These are phyloP conservation scores for Leptarthrus brevirostris DNA, from an alignment of 2,888 invertebrate genomes.

Conservation along the genomic window DNA sequence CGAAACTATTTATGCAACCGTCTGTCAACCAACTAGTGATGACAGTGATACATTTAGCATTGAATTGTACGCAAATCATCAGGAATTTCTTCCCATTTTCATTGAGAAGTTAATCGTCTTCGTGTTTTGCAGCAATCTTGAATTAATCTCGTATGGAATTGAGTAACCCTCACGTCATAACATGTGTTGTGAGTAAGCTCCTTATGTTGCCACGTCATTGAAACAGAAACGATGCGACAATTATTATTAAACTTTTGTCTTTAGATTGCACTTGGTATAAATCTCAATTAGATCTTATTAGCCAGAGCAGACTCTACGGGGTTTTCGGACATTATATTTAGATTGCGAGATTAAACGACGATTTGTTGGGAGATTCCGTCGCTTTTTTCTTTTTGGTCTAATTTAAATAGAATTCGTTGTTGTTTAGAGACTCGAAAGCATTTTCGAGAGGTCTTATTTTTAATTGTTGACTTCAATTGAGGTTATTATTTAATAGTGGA, in stretches of 20 bases:
- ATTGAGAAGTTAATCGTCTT: slow-evolving; percentile 20
- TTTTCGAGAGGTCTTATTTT: neutral
- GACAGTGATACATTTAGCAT: neutral
- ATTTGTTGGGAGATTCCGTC: slow-evolving; percentile 20
- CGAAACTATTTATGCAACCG: slow-evolving; percentile 27
- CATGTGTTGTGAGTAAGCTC: too few relatives aligned
- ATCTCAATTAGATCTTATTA: slow-evolving; percentile 27
- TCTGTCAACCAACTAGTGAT: neutral
- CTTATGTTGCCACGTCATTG: too few relatives aligned
- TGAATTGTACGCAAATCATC: neutral
- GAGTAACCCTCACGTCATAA: too few relatives aligned
- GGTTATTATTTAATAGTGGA: slow-evolving; percentile 7
- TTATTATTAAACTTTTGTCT: neutral
- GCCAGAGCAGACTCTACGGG: neutral
- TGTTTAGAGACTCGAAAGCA: neutral
- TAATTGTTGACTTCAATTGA: neutral
- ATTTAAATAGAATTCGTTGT: slow-evolving; percentile 14
- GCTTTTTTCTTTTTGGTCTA: slow-evolving; percentile 11
- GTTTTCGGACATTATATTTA: slow-evolving; percentile 7
- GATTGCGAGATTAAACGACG: slow-evolving; percentile 19
- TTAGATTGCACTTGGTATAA: slow-evolving; percentile 20
- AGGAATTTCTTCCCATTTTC: slow-evolving; percentile 11
- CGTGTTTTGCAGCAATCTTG: too few relatives aligned
- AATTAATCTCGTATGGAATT: too few relatives aligned
- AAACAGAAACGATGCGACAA: neutral